Conservation (phyloP, 2,888 invertebrate genomes). For the Stictocephala bisonia region DNA sequence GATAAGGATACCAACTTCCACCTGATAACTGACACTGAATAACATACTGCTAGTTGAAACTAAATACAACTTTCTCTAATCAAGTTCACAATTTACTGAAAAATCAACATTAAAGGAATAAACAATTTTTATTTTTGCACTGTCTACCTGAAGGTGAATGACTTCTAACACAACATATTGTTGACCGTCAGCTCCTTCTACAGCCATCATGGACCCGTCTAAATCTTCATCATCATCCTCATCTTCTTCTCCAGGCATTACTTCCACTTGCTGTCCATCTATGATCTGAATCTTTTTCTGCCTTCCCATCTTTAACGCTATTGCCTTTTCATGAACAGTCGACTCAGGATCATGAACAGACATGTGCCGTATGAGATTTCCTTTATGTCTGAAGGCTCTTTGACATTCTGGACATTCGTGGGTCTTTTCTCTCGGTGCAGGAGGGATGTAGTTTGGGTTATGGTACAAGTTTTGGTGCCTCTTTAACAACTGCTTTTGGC, state of each 20-base stretch:
- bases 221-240: conserved; percentile 62
- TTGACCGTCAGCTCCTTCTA: conserved; percentile 79
- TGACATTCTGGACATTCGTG: conserved; percentile 80
- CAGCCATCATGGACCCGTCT: conserved; percentile 64
- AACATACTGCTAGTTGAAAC: too few relatives aligned
- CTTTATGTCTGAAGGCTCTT: conserved; percentile 79
- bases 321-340: conserved; percentile 76
- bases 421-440: conserved; percentile 87
- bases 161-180: conserved; percentile 93
- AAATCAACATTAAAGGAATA: conserved; percentile 2
- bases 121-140: background rate
- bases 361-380: conserved; percentile 92
- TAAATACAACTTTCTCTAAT: too few relatives aligned
- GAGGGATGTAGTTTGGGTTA: conserved; percentile 89
- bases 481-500: conserved; percentile 91
- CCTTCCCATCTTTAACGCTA: conserved; percentile 81
- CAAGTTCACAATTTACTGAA: conserved; percentile 1
- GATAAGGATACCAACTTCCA: too few relatives aligned
- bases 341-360: conserved; percentile 91
- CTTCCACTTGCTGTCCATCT: conserved; percentile 66
- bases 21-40: too few relatives aligned
- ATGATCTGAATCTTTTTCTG: conserved; percentile 80
- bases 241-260: conserved; percentile 58
- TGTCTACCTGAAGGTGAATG: conserved; percentile 71
- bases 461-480: conserved; percentile 94